Evolutionary conservation across 53 echinoderm and acorn worm species (phyloP).

Genomic region (Mesocentrotus franciscanus): DNA sequence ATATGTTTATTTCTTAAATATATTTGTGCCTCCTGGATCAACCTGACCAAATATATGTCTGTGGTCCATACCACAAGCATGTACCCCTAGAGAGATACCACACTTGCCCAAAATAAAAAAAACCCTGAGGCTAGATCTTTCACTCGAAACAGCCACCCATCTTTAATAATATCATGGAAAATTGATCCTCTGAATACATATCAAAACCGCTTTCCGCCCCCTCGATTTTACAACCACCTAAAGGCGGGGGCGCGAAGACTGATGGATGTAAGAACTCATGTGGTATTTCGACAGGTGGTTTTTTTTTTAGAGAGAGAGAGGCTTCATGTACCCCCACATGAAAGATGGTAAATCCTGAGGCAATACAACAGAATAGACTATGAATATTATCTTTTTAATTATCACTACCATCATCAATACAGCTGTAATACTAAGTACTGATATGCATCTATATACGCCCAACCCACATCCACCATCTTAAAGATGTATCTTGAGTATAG

Average conservation of each 20-base stretch:
- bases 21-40: background rate
- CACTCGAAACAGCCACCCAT: background rate
- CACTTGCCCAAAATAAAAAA: background rate
- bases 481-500: background rate
- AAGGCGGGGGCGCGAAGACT: background rate
- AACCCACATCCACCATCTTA: background rate
- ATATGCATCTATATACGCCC: background rate
- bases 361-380: background rate
- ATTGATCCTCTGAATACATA: background rate
- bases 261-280: background rate
- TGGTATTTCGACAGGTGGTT: slow-evolving; percentile 8
- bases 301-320: background rate
- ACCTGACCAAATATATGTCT: background rate
- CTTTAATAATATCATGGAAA: slow-evolving; percentile 2
- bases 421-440: background rate
- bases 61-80: background rate
- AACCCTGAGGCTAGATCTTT: background rate
- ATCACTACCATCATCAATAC: background rate
- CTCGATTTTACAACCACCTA: background rate
- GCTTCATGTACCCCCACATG: background rate
- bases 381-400: background rate
- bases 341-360: background rate
- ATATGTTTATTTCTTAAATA: background rate
- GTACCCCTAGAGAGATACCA: background rate
- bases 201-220: background rate